These are phyloP conservation scores for Plectropomus leopardus DNA, from an alignment of 2,113 vertebrate species.

Conservation along the genomic window DNA sequence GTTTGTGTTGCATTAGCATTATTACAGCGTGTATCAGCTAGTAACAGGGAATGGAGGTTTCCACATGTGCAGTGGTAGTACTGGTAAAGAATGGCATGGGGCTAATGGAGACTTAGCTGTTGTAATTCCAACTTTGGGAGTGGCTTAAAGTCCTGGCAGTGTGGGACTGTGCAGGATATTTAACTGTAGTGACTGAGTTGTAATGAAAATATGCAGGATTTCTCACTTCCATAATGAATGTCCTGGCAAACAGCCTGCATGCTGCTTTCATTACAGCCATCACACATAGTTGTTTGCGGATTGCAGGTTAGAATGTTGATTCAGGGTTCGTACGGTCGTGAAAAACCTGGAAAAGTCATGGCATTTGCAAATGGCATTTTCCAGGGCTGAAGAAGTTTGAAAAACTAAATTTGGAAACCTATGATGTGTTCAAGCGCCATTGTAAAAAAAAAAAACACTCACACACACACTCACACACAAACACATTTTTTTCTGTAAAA, in stretches of 20 bases:
- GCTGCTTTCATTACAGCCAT: not conserved
- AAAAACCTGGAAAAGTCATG: too few species aligned
- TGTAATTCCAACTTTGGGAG: conserved; percentile 38
- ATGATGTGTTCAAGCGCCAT: too few species aligned
- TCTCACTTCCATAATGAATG: conserved; percentile 37
- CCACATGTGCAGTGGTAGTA: not conserved
- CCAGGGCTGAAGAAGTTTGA: too few species aligned
- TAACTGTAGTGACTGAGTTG: conserved; percentile 17
- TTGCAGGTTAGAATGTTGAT: not conserved
- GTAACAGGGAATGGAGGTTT: conserved; percentile 25
- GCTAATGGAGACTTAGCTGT: conserved; percentile 27
- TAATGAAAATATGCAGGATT: conserved; percentile 36
- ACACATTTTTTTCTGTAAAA: too few species aligned
- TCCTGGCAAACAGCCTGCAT: not conserved
- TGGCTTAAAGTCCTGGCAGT: conserved; percentile 16
- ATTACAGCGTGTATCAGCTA: conserved; percentile 43
- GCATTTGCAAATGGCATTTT: too few species aligned
- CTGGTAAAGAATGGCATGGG: conserved; percentile 1
- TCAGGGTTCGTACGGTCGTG: too few species aligned
- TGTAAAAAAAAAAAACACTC: too few species aligned
- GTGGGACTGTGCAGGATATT: conserved; percentile 10
- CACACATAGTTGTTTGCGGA: not conserved
- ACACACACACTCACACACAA: too few species aligned
- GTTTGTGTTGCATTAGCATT: conserved; percentile 52
- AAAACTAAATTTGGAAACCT: too few species aligned